Evolutionary conservation across 1,140 invertebrate genomes (phyloP).

Genomic region (Achatina immaculata): DNA sequence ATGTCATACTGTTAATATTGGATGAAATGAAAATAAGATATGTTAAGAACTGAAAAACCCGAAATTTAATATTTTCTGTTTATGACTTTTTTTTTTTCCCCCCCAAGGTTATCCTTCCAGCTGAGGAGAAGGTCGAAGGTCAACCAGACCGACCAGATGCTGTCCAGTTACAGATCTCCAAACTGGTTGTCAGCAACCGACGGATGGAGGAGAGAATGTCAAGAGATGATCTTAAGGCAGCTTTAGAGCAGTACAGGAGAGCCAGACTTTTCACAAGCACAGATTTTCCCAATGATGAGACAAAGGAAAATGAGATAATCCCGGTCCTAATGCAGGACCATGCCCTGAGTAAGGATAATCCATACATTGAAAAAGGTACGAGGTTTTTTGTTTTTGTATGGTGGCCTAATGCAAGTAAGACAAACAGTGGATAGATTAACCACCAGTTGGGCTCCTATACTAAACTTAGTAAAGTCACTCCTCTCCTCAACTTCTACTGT

Average conservation of each 20-base stretch:
- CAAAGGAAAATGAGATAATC: conserved; percentile 76
- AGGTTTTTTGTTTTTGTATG: too few species aligned
- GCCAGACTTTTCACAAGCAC: conserved; percentile 80
- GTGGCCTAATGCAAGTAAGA: background rate
- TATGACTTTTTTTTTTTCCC: conserved; percentile 12
- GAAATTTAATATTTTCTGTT: too few species aligned
- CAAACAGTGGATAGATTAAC: too few species aligned
- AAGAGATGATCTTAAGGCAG: conserved; percentile 80
- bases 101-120: conserved; percentile 70
- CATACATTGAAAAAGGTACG: conserved; percentile 46
- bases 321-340: conserved; percentile 74
- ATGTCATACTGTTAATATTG: too few species aligned
- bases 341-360: conserved; percentile 50
- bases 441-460: too few species aligned
- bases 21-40: too few species aligned
- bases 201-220: conserved; percentile 78
- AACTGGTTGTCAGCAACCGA: conserved; percentile 84
- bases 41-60: too few species aligned
- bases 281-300: conserved; percentile 79
- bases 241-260: conserved; percentile 80
- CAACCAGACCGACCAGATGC: conserved; percentile 84
- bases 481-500: too few species aligned
- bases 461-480: too few species aligned
- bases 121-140: conserved; percentile 78
- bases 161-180: conserved; percentile 85